phyloP scores from a whole-genome alignment of 1,140 invertebrate species.

The Arctopsyche grandis region DNA sequence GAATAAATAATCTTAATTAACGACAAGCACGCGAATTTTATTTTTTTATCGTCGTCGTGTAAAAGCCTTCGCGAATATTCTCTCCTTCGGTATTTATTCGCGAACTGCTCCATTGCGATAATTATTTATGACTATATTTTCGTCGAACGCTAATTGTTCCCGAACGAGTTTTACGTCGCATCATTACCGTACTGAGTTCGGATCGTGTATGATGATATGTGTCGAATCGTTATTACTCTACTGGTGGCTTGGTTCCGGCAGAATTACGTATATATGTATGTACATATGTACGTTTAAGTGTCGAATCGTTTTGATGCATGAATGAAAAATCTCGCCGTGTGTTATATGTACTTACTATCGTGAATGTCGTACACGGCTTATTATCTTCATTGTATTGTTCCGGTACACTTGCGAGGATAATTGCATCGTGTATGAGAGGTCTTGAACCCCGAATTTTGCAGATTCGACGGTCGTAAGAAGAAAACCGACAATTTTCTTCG shows the following conservation, averaged over 20 bases:
- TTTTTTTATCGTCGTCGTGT: background rate
- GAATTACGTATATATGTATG: no score
- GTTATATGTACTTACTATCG: no score
- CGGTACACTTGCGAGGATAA: constrained; percentile 33
- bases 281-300: no score
- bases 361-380: no score
- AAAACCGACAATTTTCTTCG: constrained; percentile 26
- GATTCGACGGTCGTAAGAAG: background rate
- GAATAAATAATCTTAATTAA: constrained; percentile 22
- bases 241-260: no score
- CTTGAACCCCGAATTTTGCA: constrained; percentile 37
- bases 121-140: constrained; percentile 5
- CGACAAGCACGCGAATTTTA: background rate
- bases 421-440: constrained; percentile 29
- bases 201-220: no score
- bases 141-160: no score
- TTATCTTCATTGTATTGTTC: constrained; percentile 14
- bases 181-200: no score
- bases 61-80: background rate
- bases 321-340: no score
- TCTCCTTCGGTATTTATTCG: background rate
- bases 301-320: no score
- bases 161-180: no score
- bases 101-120: background rate
- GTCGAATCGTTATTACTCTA: no score